Base-by-base conservation (phyloP, 2,113 vertebrate species). In the Pyxicephalus adspersus region DNA sequence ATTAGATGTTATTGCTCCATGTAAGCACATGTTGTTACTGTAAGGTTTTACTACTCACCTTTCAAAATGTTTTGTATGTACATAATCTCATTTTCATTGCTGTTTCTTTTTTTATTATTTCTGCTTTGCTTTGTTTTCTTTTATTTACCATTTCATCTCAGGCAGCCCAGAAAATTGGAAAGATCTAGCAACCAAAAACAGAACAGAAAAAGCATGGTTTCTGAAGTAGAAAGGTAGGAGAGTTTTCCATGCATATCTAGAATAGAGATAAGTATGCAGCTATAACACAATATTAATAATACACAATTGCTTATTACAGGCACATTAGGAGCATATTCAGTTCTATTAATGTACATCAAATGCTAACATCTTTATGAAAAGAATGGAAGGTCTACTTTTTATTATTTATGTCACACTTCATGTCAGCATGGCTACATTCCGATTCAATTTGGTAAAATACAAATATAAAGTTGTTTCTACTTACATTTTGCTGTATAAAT, bases 181-280 rank as follows among this genome's bases (percentile, higher is more conserved):
- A 95, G 92, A 93, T 93, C 93, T 87, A 95, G 93, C 93, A 95
- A 90, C 93, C 92, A 92, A 85, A 95, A 94, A 89, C 93, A 94
- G 85, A 88, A 92, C 93, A 95, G 91, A 90, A 97, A 96, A 92
- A 87, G 85, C 89, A 90, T 94, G 23, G 68, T 89, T 85, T 66
- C 91, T 89, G 96, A 97, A 86, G 89, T 91, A 75, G 95, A 96
- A 94, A 95, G 96, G 97, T 98, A 94, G 94, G 96, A 88, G 79
- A 64, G 68, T 25, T 63, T 80, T 52, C 19, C 28, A 51, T 71
- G 54, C 19, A 61, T 71, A 16, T n/a, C 26, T 23, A 57, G 28
- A 58, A 51, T 28, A 31, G 5, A 34, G 18, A 51, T 54, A 73
- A 54, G 45, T 17, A 29, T 73, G 13, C n/a, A 38, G 22, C 20